A percentile compares a stretch with the other conserved stretches of the same genome.
Conservation (phyloP, 2,888 invertebrate genomes). For the Trachelus iudaicus region DNA sequence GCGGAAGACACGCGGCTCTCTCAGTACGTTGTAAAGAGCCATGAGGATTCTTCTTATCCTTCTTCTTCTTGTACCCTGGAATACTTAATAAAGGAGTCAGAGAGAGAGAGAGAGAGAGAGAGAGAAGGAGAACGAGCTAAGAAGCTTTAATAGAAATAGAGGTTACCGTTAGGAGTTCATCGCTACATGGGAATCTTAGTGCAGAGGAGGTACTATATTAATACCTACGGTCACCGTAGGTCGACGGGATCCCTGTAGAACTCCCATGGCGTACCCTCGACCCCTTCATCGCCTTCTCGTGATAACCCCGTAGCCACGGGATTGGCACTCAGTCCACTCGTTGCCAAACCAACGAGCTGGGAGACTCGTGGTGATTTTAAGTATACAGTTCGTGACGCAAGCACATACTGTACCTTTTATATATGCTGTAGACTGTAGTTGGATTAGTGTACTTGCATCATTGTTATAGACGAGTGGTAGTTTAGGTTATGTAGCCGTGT, state of each 20-base stretch:
- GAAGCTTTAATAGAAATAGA: background rate
- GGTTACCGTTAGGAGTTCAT: background rate
- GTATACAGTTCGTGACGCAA: background rate
- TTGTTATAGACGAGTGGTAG: background rate
- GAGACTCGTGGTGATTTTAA: background rate
- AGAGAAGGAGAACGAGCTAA: background rate
- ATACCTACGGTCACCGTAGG: background rate
- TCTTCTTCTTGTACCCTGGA: background rate
- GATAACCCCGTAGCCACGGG: background rate
- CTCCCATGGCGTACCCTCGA: background rate
- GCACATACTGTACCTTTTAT: background rate
- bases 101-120: background rate
- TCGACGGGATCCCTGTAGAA: background rate
- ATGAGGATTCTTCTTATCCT: background rate
- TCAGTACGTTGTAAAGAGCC: background rate
- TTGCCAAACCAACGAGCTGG: background rate
- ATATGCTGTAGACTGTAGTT: background rate
- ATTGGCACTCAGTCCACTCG: background rate
- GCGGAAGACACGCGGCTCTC: slow-evolving; percentile 22
- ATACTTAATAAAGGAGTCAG: background rate
- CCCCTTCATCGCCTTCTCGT: background rate
- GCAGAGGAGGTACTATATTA: background rate
- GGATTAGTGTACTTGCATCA: background rate
- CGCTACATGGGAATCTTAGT: background rate
- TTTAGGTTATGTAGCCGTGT: background rate